Evolutionary conservation across 2,888 invertebrate genomes (phyloP), one percentile per base, ranked within the genome.

Genomic region (Drosophila borealis): DNA sequence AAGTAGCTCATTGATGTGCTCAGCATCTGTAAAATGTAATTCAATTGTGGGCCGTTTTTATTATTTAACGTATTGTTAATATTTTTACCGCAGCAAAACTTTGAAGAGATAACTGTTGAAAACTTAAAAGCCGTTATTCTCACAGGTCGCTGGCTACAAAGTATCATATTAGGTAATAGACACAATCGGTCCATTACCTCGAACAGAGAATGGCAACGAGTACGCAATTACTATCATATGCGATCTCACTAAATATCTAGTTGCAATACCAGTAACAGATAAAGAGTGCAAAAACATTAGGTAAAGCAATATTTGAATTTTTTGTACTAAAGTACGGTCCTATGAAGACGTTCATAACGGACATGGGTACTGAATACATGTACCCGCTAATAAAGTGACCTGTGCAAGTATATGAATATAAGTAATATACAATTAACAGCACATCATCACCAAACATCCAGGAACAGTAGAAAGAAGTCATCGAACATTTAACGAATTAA

Each of bases 1-100:
- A 92, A 92, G 70, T 92, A 92, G 34, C 92, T 92, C 87, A 92
- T 86, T 6, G 92, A 92, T n/a, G 92, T 86, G 49, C 92, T 92
- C 3, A 92, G 56, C 49, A 92, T 91, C 92, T 92, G 54, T 37
- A 54, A 56, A 53, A 74, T 53, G 50, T 42, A 33, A 34, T 29
- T 19, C 8, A 6, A 0, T 9, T 19, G 14, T 11, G 2, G 8
- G 29, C 8, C 2, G 8, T 29, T 25, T 29, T 29, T 2, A 29
- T 21, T 4, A 21, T 4, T n/a, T 3, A 1, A 14, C 10, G 45
- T 17, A 13, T 3, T 4, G 4, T 2, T 17, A 17, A 17, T 1
- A 10, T 9, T 54, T 65, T 36, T 68, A 92, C 91, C 70, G 89
- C 88, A 10, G 91, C 89, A 78, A 92, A 92, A 14, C 91, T 92